Conservation (phyloP, 1,140 invertebrate species). For the Camponotus vicinus region DNA sequence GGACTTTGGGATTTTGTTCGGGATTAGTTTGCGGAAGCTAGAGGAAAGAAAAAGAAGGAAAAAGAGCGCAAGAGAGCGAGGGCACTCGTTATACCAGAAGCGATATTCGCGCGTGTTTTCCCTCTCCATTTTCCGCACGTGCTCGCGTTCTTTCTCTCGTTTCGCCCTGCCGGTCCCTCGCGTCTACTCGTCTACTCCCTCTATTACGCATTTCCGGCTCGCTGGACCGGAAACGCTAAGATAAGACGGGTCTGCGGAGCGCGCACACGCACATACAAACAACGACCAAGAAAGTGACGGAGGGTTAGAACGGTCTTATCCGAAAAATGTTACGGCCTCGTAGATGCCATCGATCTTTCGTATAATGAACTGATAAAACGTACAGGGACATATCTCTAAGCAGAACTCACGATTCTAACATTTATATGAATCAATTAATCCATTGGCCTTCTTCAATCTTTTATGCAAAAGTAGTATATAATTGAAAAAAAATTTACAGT, state of each 20-base stretch:
- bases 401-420: background rate
- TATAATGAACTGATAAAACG: slow-evolving; percentile 78
- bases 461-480: background rate
- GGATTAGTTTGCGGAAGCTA: slow-evolving; percentile 43
- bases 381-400: slow-evolving; percentile 55
- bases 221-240: slow-evolving; percentile 85
- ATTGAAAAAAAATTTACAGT: background rate
- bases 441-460: background rate
- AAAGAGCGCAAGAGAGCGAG: background rate
- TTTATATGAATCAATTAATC: background rate
- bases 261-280: slow-evolving; percentile 64
- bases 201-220: slow-evolving; percentile 86
- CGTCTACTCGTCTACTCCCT: slow-evolving; percentile 76
- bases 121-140: slow-evolving; percentile 32
- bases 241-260: slow-evolving; percentile 82
- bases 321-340: slow-evolving; percentile 80
- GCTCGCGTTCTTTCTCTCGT: slow-evolving; percentile 71
- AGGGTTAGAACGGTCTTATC: slow-evolving; percentile 77
- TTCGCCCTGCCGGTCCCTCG: slow-evolving; percentile 56
- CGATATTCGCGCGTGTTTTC: slow-evolving; percentile 63
- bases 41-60: background rate
- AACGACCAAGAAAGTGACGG: slow-evolving; percentile 69
- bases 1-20: slow-evolving; percentile 40
- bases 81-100: slow-evolving; percentile 43
- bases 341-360: slow-evolving; percentile 76